Evolutionary conservation across 2,797 vertebrate species (phyloP), one percentile per base, ranked within the genome.

Genomic region (Ammospiza maritima): DNA sequence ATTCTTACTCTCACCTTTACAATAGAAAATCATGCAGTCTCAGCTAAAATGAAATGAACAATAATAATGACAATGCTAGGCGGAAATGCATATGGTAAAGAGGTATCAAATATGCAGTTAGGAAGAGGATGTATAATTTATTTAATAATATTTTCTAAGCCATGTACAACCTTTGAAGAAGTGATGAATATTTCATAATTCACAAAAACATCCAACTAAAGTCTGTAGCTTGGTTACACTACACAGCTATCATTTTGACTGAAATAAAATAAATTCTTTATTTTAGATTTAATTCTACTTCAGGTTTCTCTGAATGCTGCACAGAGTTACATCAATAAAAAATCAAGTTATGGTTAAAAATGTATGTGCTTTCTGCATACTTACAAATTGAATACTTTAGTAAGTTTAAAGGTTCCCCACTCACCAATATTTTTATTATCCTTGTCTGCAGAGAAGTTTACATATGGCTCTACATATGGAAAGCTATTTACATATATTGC

Each of bases 141-240:
- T 94, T 92, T 83, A 61, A 70, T 88, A 95, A 70, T 70, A 77
- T 94, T 94, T 93, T 76, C 36, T 48, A 83, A 91, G 30, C 14
- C 38, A 78, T 82, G 29, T 85, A n/a, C 47, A 89, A 40, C 44
- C 60, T 90, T 96, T 90, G 80, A 96, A 91, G 30, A 84, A 56
- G 13, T 65, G 36, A 92, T 93, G 30, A 93, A 89, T 91, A 94
- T 96, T 97, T 94, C 61, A 97, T 93, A 91, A 75, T 56, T 61
- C 54, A 80, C 16, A 84, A 73, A 62, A 95, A 47, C 57, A 81
- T 84, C 70, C 69, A 70, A 38, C 71, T 84, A 84, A 93, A 90
- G 89, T 57, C 36, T 90, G 77, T 66, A 62, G 32, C 83, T 88
- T 90, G 66, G 64, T 80, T 94, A 34, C 22, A 70, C 18, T 94